Base-by-base conservation (phyloP, 2,888 invertebrate genomes). In the Pristionchus entomophagus region DNA sequence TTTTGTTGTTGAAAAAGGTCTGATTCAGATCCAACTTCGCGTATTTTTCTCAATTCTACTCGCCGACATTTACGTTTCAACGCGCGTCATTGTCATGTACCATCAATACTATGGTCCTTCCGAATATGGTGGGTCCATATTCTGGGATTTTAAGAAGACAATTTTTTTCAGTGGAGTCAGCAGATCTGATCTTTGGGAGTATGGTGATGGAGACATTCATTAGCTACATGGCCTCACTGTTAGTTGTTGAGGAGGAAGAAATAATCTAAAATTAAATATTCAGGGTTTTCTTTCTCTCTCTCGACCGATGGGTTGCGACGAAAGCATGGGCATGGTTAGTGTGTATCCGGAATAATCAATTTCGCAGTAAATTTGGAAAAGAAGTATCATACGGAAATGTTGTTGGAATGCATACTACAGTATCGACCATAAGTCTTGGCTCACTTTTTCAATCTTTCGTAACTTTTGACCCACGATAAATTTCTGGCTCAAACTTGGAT, bases 321-420 rank as follows among this genome's bases (percentile, higher is more conserved):
- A 62, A 62, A 62, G 62, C 62, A 0, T 62, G 62, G 62, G 62
- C 62, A 62, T 62, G 62, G 62, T 62, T 0, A 62, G 62, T n/a
- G n/a, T n/a, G n/a, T n/a, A n/a, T n/a, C n/a, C n/a, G n/a, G n/a
- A n/a, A n/a, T n/a, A n/a, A n/a, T n/a, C n/a, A n/a, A n/a, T n/a
- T n/a, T n/a, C n/a, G n/a, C n/a, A n/a, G n/a, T n/a, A n/a, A n/a
- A n/a, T n/a, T n/a, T n/a, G n/a, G n/a, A n/a, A n/a, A n/a, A n/a
- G n/a, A n/a, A n/a, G n/a, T n/a, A n/a, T n/a, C n/a, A n/a, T n/a
- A n/a, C n/a, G n/a, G n/a, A n/a, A n/a, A n/a, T n/a, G n/a, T n/a
- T n/a, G n/a, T n/a, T n/a, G n/a, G n/a, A n/a, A n/a, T n/a, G n/a
- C n/a, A n/a, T n/a, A n/a, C n/a, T n/a, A n/a, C n/a, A n/a, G n/a